A percentile compares a stretch with the other conserved stretches of the same genome.
Conservation (phyloP, 2,888 invertebrate genomes). For the Bhutanitis thaidina region DNA sequence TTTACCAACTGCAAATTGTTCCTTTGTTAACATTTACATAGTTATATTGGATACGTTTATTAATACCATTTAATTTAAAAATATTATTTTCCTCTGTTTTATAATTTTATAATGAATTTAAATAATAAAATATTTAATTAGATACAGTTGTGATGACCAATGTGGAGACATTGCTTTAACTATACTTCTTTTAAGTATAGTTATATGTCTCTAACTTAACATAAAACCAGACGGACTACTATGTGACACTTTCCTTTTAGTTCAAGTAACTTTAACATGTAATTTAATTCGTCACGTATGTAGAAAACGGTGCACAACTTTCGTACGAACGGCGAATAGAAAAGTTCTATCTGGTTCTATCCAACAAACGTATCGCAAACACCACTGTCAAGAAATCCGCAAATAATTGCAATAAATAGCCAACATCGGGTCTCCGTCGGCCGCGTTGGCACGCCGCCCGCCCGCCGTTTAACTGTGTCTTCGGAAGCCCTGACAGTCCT, state of each 20-base stretch:
- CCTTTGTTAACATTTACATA: background rate
- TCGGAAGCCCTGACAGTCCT: slow-evolving; percentile 2
- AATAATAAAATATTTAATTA: no score
- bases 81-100: no score
- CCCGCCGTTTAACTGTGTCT: slow-evolving; percentile 13
- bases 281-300: background rate
- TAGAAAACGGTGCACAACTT: background rate
- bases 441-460: slow-evolving; percentile 25
- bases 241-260: background rate
- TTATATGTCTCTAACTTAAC: no score
- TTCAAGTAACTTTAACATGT: background rate
- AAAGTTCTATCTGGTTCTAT: slow-evolving; percentile 1
- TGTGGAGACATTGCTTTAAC: no score
- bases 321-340: background rate
- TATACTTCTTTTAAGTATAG: no score
- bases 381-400: slow-evolving; percentile 36
- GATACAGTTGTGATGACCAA: no score
- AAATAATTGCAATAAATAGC: slow-evolving; percentile 58
- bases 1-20: background rate
- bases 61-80: no score
- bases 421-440: slow-evolving; percentile 23
- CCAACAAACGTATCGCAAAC: slow-evolving; percentile 6
- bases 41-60: background rate
- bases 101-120: no score
- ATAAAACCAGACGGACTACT: no score